Evolutionary conservation across 2,113 vertebrate genomes (phyloP), one percentile per base, ranked within the genome.

Genomic region (Antidorcas marsupialis): DNA sequence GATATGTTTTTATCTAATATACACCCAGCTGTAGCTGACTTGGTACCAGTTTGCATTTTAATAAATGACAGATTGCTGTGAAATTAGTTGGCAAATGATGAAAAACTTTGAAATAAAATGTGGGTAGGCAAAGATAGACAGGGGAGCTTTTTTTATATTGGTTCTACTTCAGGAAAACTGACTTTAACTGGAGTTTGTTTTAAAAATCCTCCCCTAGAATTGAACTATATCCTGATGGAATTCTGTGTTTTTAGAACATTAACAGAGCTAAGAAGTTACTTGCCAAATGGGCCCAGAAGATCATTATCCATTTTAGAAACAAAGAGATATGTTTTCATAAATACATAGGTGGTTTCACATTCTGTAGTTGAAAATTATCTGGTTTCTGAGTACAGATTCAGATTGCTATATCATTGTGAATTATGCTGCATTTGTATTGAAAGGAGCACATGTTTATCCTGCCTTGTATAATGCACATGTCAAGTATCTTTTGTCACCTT

Each of bases 391-490:
- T 47, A 36, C 53, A 76, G n/a, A 67, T 93, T 89, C 45, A 60
- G 21, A 91, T 92, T 50, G 17, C 60, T 60, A 7, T 76, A 3
- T 92, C 87, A 53, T 33, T 97, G 28, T 74, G 85, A 55, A 59
- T 90, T 91, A 27, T 92, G 39, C 39, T 96, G 17, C 96, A 14
- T 96, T 98, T 96, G 88, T 60, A 95, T 96, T 93, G 90, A 53
- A 76, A 98, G 95, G 94, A 96, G 39, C 45, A 93, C 78, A 97
- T 84, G 94, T 97, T 62, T 62, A 36, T 97, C 97, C 76, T 95
- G 11, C 90, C 94, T 98, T 98, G 55, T 86, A 55, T 91, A 81
- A 71, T 97, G 95, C 91, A 95, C 74, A 96, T 98, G 97, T 98
- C 88, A 97, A 55, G 85, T 97, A 97, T 97, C 71, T 97, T 92